Evolutionary conservation across 2,113 vertebrate species (phyloP), one percentile per base, ranked within the genome.

Genomic region (Neolamprologus falcicula): DNA sequence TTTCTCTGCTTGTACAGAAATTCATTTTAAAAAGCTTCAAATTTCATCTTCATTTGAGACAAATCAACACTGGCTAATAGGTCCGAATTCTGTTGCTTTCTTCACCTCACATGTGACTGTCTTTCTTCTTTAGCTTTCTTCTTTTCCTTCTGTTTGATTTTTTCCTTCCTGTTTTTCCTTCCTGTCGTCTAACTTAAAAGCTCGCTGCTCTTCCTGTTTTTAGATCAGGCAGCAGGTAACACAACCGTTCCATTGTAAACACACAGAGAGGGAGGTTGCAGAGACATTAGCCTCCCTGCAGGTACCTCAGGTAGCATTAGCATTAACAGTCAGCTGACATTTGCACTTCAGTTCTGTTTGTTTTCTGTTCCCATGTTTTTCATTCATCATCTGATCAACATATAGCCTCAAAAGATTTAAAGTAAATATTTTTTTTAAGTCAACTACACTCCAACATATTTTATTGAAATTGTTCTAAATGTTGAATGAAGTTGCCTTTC

Each of bases 61-160:
- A 76, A 50, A 50, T 76, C 5, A 26, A 7, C 0, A 0, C 24
- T 5, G 14, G 0, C 9, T 31, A 19, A 12, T 5, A 19, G 42
- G 14, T 26, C 14, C 0, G 0, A 42, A 42, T 21, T 21, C 0
- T 19, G 16, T 76, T 47, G 9, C 24, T 50, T 28, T 50, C 71
- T 31, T 76, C 42, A 50, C 26, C 16, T 50, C 42, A 19, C 24
- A 50, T 12, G 42, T 31, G 71, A 76, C 16, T 0, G 24, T 76
- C 71, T 19, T 50, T 78, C 42, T 78, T 73, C 35, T 42, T 42
- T 68, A n/a, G 19, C 19, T 68, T 37, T 21, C 21, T 21, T 12
- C 16, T 78, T 78, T 31, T 78, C 40, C 37, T 42, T 35, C 17
- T 5, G 37, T 45, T 73, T 26, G 42, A 0, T 73, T 73, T 24